phyloP scores from a whole-genome alignment of 2,888 invertebrate genomes.

The Osmoderma eremita region DNA sequence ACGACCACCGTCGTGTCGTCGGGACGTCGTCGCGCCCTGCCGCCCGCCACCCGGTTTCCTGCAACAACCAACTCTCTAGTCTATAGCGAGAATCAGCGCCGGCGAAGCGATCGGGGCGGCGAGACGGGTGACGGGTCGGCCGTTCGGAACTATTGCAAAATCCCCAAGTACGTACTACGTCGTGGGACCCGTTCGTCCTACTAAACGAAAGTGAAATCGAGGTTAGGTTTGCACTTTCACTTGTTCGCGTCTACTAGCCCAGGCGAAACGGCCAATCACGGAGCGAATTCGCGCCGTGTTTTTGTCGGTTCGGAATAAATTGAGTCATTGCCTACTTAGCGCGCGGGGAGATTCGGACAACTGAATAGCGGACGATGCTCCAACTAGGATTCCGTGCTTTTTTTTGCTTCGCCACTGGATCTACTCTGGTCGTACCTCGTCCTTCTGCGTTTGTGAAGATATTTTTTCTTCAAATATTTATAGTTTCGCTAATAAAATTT shows the following conservation, averaged over 20 bases:
- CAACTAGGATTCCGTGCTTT: constrained; percentile 12
- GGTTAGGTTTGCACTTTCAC: constrained; percentile 66
- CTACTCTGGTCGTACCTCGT: not conserved
- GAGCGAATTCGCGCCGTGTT: constrained; percentile 57
- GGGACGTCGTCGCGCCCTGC: constrained; percentile 2
- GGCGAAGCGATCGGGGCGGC: constrained; percentile 6
- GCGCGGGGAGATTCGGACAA: constrained; percentile 30
- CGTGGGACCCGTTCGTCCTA: constrained; percentile 66
- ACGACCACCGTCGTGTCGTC: not conserved
- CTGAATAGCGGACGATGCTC: too few relatives aligned
- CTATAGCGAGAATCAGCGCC: not conserved
- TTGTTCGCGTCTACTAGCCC: constrained; percentile 64
- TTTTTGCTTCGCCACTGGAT: too few relatives aligned
- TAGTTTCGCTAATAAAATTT: not conserved
- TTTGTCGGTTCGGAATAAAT: constrained; percentile 61
- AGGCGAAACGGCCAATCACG: constrained; percentile 59
- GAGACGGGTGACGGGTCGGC: constrained; percentile 21
- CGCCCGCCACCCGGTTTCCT: constrained; percentile 2
- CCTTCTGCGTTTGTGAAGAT: not conserved
- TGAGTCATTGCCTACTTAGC: constrained; percentile 61
- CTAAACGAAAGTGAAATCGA: constrained; percentile 67
- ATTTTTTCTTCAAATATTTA: constrained; percentile 10
- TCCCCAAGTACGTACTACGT: constrained; percentile 58
- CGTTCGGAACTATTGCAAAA: constrained; percentile 51
- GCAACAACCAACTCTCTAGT: constrained; percentile 6